Conservation (phyloP, 2,113 vertebrate genomes). For the Pygoscelis adeliae region DNA sequence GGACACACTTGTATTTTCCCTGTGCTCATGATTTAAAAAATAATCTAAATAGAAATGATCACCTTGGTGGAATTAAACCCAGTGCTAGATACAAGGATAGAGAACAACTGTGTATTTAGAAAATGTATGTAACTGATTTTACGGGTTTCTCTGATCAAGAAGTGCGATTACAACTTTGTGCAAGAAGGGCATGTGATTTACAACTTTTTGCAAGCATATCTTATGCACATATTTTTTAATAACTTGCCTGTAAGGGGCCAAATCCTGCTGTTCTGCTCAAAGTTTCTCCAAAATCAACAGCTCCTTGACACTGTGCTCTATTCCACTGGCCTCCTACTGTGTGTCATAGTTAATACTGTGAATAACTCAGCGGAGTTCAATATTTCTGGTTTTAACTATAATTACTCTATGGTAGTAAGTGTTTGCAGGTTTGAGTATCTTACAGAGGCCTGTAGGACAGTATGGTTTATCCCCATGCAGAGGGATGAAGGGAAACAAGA, state of each 20-base stretch:
- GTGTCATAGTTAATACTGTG: slow-evolving; percentile 18
- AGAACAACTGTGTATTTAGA: background rate
- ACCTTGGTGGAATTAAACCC: background rate
- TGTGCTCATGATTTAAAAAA: background rate
- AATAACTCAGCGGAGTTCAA: background rate
- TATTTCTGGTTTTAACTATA: background rate
- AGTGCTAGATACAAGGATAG: background rate
- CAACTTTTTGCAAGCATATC: background rate
- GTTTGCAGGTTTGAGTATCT: background rate
- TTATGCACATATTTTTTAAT: background rate
- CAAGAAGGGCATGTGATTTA: background rate
- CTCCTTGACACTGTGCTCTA: background rate
- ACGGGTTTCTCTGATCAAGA: background rate
- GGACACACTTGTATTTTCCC: background rate
- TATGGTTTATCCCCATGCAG: background rate
- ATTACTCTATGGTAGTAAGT: background rate
- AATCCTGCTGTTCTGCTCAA: background rate
- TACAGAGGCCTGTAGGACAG: background rate
- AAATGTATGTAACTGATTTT: background rate
- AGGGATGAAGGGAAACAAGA: background rate
- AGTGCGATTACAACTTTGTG: background rate
- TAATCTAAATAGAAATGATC: background rate
- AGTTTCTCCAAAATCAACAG: background rate
- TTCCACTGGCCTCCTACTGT: background rate
- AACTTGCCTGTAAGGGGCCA: background rate